Evolutionary conservation across 2,888 invertebrate species (phyloP).

Genomic region (Napeogenes sylphis): DNA sequence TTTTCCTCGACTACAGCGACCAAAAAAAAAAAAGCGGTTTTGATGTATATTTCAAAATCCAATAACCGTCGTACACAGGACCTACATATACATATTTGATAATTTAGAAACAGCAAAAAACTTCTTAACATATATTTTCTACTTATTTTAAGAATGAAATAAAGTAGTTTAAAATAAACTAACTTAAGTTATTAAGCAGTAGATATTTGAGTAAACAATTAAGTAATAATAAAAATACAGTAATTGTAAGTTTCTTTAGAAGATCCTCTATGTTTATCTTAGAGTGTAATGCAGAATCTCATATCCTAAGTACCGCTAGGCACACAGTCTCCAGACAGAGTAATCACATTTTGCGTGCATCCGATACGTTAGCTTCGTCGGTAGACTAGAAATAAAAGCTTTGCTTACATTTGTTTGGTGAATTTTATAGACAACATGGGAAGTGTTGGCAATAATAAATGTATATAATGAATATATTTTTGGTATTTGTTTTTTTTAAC

Average conservation of each 20-base stretch:
- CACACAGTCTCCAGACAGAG: slow-evolving; percentile 4
- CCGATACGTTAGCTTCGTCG: slow-evolving; percentile 1
- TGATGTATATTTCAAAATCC: background rate
- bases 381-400: slow-evolving; percentile 6
- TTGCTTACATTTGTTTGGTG: slow-evolving; percentile 1
- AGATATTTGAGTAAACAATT: too few species aligned
- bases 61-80: background rate
- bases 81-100: too few species aligned
- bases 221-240: too few species aligned
- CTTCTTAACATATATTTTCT: background rate
- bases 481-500: too few species aligned
- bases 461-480: too few species aligned
- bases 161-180: background rate
- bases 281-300: background rate
- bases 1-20: slow-evolving; percentile 12
- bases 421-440: background rate
- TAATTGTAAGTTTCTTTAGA: background rate
- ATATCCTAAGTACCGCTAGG: background rate
- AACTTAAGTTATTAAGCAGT: too few species aligned
- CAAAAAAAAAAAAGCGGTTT: background rate
- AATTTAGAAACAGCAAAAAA: too few species aligned
- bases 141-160: background rate
- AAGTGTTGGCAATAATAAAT: background rate
- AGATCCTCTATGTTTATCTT: background rate
- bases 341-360: slow-evolving; percentile 8